These are phyloP conservation scores for Molossus molossus DNA, from an alignment of 2,797 vertebrate genomes.

Conservation along the genomic window DNA sequence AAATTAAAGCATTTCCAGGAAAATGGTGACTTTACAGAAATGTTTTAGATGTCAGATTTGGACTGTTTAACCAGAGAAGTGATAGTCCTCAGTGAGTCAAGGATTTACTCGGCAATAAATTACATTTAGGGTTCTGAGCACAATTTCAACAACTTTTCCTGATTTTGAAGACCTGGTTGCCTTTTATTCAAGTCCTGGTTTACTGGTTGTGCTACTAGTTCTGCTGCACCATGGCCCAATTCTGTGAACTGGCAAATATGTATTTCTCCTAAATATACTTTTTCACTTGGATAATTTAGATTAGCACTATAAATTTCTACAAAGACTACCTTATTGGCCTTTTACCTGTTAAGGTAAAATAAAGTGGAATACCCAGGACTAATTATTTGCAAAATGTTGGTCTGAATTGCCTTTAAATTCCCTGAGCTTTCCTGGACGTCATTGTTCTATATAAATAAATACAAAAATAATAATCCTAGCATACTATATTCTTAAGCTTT, in stretches of 20 bases:
- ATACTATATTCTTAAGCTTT: background rate
- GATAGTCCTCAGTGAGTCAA: constrained; percentile 38
- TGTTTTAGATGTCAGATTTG: constrained; percentile 76
- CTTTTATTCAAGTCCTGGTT: background rate
- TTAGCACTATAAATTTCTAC: background rate
- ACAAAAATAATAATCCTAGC: constrained; percentile 39
- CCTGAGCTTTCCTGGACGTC: background rate
- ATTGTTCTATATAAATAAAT: background rate
- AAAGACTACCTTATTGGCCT: background rate
- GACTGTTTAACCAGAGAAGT: constrained; percentile 69
- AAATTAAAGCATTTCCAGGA: constrained; percentile 85
- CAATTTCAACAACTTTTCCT: background rate
- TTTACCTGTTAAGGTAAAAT: background rate
- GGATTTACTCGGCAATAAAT: constrained; percentile 67
- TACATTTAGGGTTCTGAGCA: constrained; percentile 44
- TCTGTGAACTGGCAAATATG: background rate
- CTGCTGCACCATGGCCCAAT: background rate
- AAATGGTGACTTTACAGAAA: constrained; percentile 79
- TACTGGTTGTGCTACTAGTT: background rate
- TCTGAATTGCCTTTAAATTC: background rate
- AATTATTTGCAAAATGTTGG: background rate
- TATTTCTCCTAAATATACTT: background rate
- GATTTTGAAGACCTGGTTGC: background rate
- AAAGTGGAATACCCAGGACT: background rate
- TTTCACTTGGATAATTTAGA: background rate